Percentiles rank a stretch among this genome's conserved stretches.
These are phyloP conservation scores for Lordiphosa collinella DNA, from an alignment of 1,140 invertebrate species.

Conservation along the genomic window DNA sequence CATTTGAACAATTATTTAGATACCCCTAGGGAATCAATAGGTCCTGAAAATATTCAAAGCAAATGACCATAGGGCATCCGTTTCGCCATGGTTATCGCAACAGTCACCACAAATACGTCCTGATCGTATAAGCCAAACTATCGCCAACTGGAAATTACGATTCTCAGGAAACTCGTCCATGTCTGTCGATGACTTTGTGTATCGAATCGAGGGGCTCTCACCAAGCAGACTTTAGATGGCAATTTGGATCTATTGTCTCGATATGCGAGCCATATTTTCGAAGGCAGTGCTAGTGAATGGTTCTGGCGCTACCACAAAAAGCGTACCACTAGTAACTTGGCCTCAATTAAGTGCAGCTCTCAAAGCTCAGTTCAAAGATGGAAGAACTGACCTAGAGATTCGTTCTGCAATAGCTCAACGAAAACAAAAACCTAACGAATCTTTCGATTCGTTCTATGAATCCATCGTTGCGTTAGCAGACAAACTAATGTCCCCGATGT, in stretches of 20 bases:
- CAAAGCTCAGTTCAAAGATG: slow-evolving; percentile 11
- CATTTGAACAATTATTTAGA: slow-evolving; percentile 5
- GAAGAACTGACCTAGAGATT: slow-evolving; percentile 7
- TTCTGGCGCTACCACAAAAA: slow-evolving; percentile 17
- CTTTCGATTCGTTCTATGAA: slow-evolving; percentile 5
- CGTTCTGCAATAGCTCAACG: slow-evolving; percentile 7
- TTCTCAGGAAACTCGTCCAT: slow-evolving; percentile 7
- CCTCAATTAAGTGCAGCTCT: not conserved
- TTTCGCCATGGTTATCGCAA: no score
- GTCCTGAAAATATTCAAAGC: not conserved
- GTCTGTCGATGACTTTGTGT: slow-evolving; percentile 10
- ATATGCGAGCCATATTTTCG: slow-evolving; percentile 11
- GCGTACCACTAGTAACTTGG: slow-evolving; percentile 2
- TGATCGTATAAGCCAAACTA: no score
- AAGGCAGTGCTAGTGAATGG: slow-evolving; percentile 7
- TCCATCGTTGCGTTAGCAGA: not conserved
- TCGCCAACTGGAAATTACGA: slow-evolving; percentile 12
- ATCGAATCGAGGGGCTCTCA: slow-evolving; percentile 8
- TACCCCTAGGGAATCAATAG: not conserved
- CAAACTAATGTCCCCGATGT: not conserved
- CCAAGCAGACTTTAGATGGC: slow-evolving; percentile 7
- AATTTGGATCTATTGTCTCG: slow-evolving; percentile 8
- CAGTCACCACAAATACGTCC: not conserved
- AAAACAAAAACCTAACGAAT: slow-evolving; percentile 9
- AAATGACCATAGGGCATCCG: not conserved